Conservation (phyloP, 2,888 invertebrate species). For the Danaus chrysippus region DNA sequence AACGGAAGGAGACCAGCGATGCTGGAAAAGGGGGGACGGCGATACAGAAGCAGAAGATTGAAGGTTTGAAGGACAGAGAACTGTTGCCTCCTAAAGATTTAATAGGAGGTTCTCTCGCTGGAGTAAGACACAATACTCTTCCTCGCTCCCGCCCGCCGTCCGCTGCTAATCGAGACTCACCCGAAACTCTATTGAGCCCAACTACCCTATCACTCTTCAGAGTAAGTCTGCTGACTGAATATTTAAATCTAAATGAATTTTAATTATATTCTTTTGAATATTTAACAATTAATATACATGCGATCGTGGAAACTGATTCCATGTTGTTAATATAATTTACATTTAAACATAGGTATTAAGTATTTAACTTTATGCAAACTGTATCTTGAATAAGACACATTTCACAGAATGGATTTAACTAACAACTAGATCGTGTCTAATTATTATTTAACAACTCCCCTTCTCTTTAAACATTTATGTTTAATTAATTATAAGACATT, state of each 20-base stretch:
- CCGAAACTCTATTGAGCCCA: slow-evolving; percentile 51
- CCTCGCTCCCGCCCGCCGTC: slow-evolving; percentile 63
- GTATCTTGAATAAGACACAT: slow-evolving; percentile 4
- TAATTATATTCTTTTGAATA: slow-evolving; percentile 8
- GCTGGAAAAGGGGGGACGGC: slow-evolving; percentile 53
- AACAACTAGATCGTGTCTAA: no score
- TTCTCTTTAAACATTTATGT: no score
- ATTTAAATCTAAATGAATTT: slow-evolving; percentile 9
- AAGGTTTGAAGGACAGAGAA: slow-evolving; percentile 65
- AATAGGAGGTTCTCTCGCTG: slow-evolving; percentile 60
- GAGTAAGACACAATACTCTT: slow-evolving; percentile 68
- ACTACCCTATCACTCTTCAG: slow-evolving; percentile 65
- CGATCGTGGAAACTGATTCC: not conserved
- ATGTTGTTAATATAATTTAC: not conserved
- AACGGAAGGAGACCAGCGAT: slow-evolving; percentile 77
- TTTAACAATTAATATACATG: not conserved
- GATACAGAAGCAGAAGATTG: slow-evolving; percentile 71
- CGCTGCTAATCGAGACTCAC: slow-evolving; percentile 48
- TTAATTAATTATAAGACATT: no score
- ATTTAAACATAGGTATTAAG: slow-evolving; percentile 18
- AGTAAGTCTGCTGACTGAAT: slow-evolving; percentile 55
- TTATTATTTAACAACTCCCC: no score
- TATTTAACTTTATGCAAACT: slow-evolving; percentile 14
- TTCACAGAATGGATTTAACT: no score
- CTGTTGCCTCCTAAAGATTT: slow-evolving; percentile 70